Evolutionary conservation across 2,113 vertebrate genomes (phyloP).

Genomic region (Syngnathus typhle): DNA sequence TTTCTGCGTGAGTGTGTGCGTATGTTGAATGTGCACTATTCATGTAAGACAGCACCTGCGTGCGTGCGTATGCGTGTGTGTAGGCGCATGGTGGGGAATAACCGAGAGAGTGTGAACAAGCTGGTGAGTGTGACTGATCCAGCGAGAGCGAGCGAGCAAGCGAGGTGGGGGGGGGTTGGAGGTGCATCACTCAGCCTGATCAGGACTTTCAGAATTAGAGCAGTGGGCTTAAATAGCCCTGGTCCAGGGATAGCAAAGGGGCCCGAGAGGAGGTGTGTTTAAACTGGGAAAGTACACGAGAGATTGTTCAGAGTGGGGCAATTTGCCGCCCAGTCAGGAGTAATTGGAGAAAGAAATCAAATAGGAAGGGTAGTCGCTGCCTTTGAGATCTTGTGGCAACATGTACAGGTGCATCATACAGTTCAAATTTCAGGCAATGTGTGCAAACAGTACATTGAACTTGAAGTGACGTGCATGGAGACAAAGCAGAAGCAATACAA

Average conservation of each 20-base stretch:
- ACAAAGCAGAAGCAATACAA: too few species aligned
- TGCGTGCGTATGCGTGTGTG: conserved; percentile 34
- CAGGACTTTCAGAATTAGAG: conserved; percentile 68
- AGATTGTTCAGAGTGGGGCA: conserved; percentile 34
- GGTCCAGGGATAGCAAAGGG: conserved; percentile 66
- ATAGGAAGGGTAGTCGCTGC: conserved; percentile 1
- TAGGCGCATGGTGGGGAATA: conserved; percentile 41
- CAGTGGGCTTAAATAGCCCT: conserved; percentile 69
- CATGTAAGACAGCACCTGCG: conserved; percentile 48
- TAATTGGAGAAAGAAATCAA: conserved; percentile 1
- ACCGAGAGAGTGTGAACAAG: conserved; percentile 40
- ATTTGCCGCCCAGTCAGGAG: conserved; percentile 11
- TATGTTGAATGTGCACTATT: conserved; percentile 30
- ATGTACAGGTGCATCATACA: conserved; percentile 15
- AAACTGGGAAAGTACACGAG: conserved; percentile 43
- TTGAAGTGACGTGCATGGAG: not conserved
- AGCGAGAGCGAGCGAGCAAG: conserved; percentile 24
- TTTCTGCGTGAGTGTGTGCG: not conserved
- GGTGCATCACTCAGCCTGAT: conserved; percentile 64
- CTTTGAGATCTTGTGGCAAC: not conserved
- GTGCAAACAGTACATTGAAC: not conserved
- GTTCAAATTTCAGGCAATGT: not conserved
- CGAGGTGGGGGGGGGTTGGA: conserved; percentile 42
- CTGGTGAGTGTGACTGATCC: conserved; percentile 45
- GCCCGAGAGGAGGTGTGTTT: conserved; percentile 55